These are phyloP conservation scores for Ligdia adustata DNA, from an alignment of 2,888 invertebrate genomes.

Conservation along the genomic window DNA sequence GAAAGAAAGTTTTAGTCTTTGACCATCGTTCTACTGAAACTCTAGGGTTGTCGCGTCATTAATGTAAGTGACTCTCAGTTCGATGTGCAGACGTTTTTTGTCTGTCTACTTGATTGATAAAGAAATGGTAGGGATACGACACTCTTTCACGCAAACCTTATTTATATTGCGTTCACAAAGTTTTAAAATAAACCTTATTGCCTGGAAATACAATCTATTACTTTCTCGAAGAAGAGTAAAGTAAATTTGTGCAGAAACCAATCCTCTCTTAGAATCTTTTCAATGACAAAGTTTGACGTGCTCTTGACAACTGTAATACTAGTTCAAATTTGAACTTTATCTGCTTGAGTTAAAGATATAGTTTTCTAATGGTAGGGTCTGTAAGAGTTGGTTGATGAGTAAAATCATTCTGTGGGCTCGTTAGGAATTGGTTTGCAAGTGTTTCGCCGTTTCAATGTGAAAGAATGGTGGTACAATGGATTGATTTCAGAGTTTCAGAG, in stretches of 20 bases:
- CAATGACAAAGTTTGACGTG: conserved; percentile 41
- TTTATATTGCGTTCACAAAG: conserved; percentile 1
- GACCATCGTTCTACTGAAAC: conserved; percentile 40
- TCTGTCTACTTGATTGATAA: conserved; percentile 78
- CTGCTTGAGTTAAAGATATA: conserved; percentile 3
- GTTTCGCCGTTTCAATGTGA: conserved; percentile 47
- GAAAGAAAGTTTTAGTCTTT: conserved; percentile 48
- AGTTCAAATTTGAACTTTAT: conserved; percentile 33
- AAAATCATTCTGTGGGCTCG: conserved; percentile 46
- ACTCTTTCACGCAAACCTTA: conserved; percentile 45
- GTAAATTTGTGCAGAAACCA: conserved; percentile 32
- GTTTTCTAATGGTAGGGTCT: not conserved
- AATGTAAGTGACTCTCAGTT: conserved; percentile 77
- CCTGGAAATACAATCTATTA: conserved; percentile 7
- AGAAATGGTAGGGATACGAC: conserved; percentile 73
- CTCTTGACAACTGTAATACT: conserved; percentile 9
- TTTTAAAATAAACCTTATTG: conserved; percentile 10
- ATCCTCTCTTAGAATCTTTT: conserved; percentile 44
- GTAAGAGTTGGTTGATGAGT: conserved; percentile 42
- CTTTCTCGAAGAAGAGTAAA: conserved; percentile 1
- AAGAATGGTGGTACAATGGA: conserved; percentile 44
- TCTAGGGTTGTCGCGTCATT: conserved; percentile 64
- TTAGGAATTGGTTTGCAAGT: conserved; percentile 53
- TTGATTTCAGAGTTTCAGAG: conserved; percentile 33
- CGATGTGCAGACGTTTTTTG: conserved; percentile 74